Percentiles rank a stretch among this genome's conserved stretches.
These are phyloP conservation scores for Xanthorhoe spadicearia DNA, from an alignment of 2,888 invertebrate genomes.

Conservation along the genomic window DNA sequence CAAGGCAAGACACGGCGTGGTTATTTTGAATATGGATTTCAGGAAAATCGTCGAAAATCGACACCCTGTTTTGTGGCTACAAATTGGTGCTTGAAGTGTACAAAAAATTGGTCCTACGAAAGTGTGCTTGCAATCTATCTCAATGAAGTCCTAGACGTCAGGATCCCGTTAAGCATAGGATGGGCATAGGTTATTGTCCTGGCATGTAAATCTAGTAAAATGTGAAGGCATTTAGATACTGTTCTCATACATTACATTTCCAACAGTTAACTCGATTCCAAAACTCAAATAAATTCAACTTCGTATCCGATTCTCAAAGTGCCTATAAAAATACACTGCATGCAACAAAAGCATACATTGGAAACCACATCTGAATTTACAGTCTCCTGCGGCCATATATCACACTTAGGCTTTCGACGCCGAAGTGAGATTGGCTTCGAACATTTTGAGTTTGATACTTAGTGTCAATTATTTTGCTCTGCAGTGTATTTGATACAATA, in stretches of 20 bases:
- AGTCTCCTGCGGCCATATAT: conserved; percentile 35
- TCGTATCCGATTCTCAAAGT: conserved; percentile 37
- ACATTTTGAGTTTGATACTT: conserved; percentile 32
- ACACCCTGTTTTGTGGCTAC: neutral
- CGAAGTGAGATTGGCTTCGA: conserved; percentile 24
- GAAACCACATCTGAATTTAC: conserved; percentile 36
- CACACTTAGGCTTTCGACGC: conserved; percentile 34
- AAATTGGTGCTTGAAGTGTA: too few relatives aligned
- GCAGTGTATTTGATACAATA: conserved; percentile 30
- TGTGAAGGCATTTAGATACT: neutral
- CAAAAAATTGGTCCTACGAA: too few relatives aligned
- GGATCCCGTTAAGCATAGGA: too few relatives aligned
- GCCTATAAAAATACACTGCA: conserved; percentile 44
- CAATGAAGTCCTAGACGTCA: too few relatives aligned
- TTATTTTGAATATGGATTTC: too few relatives aligned
- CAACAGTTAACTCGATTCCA: conserved; percentile 35
- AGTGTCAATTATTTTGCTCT: conserved; percentile 36
- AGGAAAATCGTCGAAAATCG: too few relatives aligned
- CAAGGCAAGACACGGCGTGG: too few relatives aligned
- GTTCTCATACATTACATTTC: conserved; percentile 11
- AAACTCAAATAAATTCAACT: conserved; percentile 40
- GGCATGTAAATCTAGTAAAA: too few relatives aligned
- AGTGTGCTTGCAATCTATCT: too few relatives aligned
- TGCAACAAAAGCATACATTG: conserved; percentile 39
- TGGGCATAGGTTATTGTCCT: too few relatives aligned